phyloP scores from a whole-genome alignment of 2,888 invertebrate genomes.

The Eretmocerus hayati region DNA sequence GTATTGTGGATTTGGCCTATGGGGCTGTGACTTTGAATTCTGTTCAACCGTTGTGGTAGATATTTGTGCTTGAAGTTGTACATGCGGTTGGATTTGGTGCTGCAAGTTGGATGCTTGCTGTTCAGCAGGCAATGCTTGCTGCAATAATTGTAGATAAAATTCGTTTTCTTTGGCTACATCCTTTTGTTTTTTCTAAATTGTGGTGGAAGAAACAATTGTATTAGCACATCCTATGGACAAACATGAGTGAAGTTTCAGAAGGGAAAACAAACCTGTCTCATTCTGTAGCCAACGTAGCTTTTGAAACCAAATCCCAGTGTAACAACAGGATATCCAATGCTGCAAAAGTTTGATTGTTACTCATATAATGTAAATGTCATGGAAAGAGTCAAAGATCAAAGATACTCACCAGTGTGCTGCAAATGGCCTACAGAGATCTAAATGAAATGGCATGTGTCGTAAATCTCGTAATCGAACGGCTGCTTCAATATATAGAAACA shows the following conservation, averaged over 20 bases:
- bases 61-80: conserved; percentile 36
- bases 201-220: too few species aligned
- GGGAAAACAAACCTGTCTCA: conserved; percentile 58
- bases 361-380: background rate
- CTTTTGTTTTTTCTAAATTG: conserved; percentile 80
- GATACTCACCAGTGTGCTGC: conserved; percentile 83
- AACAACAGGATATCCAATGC: conserved; percentile 89
- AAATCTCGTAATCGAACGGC: conserved; percentile 77
- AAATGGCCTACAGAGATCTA: conserved; percentile 90
- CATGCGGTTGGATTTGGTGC: conserved; percentile 35
- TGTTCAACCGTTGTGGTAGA: conserved; percentile 35
- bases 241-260: conserved; percentile 3
- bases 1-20: conserved; percentile 42
- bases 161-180: conserved; percentile 93
- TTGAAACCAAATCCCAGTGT: conserved; percentile 94
- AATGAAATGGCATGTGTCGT: conserved; percentile 74
- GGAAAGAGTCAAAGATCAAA: background rate
- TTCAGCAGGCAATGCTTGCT: conserved; percentile 79
- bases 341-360: conserved; percentile 37
- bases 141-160: conserved; percentile 86
- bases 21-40: conserved; percentile 41
- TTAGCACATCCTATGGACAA: too few species aligned
- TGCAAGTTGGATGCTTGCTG: conserved; percentile 43
- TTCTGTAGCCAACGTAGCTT: conserved; percentile 83
- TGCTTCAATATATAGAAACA: conserved; percentile 92